Base-by-base conservation (phyloP, 2,797 vertebrate species). In the Sebastiscus albofasciatus region DNA sequence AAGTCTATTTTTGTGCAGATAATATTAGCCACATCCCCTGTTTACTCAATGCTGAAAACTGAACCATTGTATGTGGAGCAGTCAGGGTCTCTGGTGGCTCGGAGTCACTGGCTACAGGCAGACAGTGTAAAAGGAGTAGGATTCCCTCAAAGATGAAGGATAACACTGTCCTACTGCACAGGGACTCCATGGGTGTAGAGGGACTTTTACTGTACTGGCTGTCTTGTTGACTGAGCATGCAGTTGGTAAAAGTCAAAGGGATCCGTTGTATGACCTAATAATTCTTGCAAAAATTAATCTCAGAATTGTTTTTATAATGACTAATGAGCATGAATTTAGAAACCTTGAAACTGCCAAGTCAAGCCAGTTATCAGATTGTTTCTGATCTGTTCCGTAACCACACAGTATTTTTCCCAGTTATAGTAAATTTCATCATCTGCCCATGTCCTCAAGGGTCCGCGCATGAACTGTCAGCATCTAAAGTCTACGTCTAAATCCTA, bases 21-120 rank as follows among this genome's bases (percentile, higher is more conserved):
- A 93, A 93, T 92, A 93, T 94, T 96, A 94, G 92, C 95, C 88
- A 91, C 94, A 94, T 94, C 92, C 85, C 89, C 82, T 95, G 95
- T 96, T 96, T 95, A 93, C 89, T 80, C 72, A 79, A 61, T 86
- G 91, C 80, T 95, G 95, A 96, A 95, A 95, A 91, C 86, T 76
- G 77, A 90, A 88, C 90, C 81, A 93, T 94, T 95, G 90, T 93
- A 84, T 89, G 61, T 67, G 79, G 82, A 88, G 81, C 78, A 76
- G 77, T 70, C 79, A 72, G 86, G 73, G 75, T 90, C 87, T 80
- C 85, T 79, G 87, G 85, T 92, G 87, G 79, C 83, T 92, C 86
- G 22, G 72, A 78, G 87, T 86, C 67, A 75, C 34, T 26, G 65
- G 46, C 77, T 75, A 66, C 69, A 83, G 73, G 72, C 69, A 33